Conservation (phyloP, 2,797 vertebrate species). For the Lacerta agilis region DNA sequence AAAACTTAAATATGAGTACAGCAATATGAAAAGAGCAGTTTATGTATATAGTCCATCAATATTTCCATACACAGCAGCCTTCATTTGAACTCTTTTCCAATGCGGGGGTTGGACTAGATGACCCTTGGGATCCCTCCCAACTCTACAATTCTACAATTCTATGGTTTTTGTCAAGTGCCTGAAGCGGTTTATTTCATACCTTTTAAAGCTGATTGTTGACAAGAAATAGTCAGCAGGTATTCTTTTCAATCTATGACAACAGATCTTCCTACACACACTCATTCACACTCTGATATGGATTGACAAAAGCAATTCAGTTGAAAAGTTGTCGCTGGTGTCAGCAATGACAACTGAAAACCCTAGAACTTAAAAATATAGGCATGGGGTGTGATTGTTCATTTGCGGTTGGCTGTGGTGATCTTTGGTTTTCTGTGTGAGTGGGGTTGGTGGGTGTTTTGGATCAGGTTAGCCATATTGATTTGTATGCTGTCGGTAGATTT, state of each 20-base stretch:
- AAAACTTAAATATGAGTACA: not conserved
- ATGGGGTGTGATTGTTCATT: too few species aligned
- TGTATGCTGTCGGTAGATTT: too few species aligned
- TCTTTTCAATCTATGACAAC: slow-evolving; percentile 11
- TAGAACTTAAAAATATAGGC: not conserved
- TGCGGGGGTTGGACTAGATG: too few species aligned
- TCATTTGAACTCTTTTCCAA: not conserved
- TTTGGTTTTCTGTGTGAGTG: too few species aligned
- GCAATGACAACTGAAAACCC: not conserved
- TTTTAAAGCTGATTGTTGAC: not conserved
- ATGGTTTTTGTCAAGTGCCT: not conserved
- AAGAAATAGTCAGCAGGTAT: not conserved
- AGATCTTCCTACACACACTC: not conserved
- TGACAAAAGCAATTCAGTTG: not conserved
- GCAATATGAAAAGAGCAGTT: not conserved
- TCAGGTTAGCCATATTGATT: too few species aligned
- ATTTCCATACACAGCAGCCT: not conserved
- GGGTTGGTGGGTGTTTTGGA: too few species aligned
- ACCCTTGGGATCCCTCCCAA: too few species aligned
- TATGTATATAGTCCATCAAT: not conserved
- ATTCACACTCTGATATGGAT: not conserved
- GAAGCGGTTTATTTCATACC: not conserved
- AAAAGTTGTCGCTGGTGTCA: not conserved
- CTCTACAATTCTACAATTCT: too few species aligned
- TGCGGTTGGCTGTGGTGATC: too few species aligned